phyloP scores from a whole-genome alignment of 23 tunicate genomes.

The Styela clava region DNA sequence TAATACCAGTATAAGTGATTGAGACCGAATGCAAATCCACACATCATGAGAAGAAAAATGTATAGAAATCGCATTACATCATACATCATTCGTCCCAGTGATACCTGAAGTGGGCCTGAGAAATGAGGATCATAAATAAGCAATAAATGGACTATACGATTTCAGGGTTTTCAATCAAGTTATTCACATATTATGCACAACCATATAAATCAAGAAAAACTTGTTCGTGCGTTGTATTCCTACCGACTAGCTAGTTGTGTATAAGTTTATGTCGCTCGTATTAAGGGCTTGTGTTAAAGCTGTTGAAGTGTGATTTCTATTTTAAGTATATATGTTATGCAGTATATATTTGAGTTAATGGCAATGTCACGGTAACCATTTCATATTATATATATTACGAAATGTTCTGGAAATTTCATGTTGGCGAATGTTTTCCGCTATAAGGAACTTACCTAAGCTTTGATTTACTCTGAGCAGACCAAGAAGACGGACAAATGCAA shows the following conservation, averaged over 20 bases:
- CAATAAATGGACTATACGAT: too few relatives aligned
- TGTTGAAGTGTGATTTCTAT: too few relatives aligned
- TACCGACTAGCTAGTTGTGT: too few relatives aligned
- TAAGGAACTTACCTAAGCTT: conserved; percentile 21
- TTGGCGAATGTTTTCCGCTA: too few relatives aligned
- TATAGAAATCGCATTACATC: conserved; percentile 65
- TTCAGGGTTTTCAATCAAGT: background rate
- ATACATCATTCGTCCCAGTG: conserved; percentile 67
- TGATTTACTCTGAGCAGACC: conserved; percentile 28
- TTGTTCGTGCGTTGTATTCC: too few relatives aligned
- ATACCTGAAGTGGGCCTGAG: conserved; percentile 76
- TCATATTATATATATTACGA: too few relatives aligned
- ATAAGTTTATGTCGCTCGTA: too few relatives aligned
- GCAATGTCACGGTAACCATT: too few relatives aligned
- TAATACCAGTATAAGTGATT: conserved; percentile 75
- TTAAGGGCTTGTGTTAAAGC: too few relatives aligned
- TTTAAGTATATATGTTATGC: too few relatives aligned
- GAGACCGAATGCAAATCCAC: conserved; percentile 79
- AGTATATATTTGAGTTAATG: too few relatives aligned
- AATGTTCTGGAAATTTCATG: too few relatives aligned
- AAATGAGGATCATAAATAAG: background rate
- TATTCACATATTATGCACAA: background rate
- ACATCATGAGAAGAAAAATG: conserved; percentile 55
- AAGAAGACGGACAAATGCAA: conserved; percentile 33
- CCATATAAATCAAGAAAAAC: background rate